phyloP scores from a whole-genome alignment of 2,888 invertebrate genomes.

The Pasiphila rectangulata region DNA sequence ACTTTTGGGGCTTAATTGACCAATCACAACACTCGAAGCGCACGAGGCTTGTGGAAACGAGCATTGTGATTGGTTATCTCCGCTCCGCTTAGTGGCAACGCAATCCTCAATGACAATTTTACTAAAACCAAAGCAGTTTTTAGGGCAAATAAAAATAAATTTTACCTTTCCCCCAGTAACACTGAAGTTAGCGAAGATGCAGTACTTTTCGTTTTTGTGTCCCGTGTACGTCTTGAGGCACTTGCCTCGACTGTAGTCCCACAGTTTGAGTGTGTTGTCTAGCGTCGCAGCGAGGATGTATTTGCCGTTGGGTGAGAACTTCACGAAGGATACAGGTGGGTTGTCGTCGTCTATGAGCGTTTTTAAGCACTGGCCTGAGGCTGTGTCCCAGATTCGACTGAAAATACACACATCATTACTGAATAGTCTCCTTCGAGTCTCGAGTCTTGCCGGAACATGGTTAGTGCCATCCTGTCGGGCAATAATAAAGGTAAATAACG shows the following conservation, averaged over 20 bases:
- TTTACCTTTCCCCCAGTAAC: constrained; percentile 98
- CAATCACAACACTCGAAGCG: too few relatives aligned
- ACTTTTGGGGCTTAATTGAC: too few relatives aligned
- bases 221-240: constrained; percentile 99
- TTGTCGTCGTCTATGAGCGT: constrained; percentile 99
- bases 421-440: too few relatives aligned
- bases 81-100: too few relatives aligned
- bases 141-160: neutral
- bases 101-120: neutral
- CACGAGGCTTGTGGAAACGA: too few relatives aligned
- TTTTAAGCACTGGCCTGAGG: constrained; percentile 99
- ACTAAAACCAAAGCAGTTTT: neutral
- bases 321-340: constrained; percentile 99
- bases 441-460: neutral
- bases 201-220: constrained; percentile 99
- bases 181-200: constrained; percentile 99
- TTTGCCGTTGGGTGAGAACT: constrained; percentile 99
- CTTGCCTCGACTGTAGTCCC: constrained; percentile 99
- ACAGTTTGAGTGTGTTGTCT: constrained; percentile 98
- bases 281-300: constrained; percentile 98
- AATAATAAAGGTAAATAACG: too few relatives aligned
- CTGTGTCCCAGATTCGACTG: constrained; percentile 99
- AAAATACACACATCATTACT: constrained; percentile 52
- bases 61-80: too few relatives aligned
- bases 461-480: too few relatives aligned